Conservation (phyloP, 1,140 invertebrate species). For the Arion vulgaris region DNA sequence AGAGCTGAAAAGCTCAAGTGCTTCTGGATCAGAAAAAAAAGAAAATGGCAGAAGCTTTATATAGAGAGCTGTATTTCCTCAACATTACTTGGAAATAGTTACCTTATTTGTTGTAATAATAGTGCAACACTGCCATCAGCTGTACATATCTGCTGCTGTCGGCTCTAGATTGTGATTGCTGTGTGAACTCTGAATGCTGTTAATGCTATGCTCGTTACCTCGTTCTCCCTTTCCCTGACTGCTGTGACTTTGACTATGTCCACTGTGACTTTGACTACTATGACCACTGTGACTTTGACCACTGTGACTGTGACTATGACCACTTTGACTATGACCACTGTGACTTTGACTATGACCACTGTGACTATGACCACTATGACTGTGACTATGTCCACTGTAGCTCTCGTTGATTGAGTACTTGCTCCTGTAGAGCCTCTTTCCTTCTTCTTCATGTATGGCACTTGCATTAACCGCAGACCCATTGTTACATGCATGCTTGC, state of each 20-base stretch:
- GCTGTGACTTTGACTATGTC: slow-evolving; percentile 9
- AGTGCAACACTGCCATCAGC: slow-evolving; percentile 18
- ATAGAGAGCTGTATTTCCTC: too few relatives aligned
- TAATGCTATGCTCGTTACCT: background rate
- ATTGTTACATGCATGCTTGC: slow-evolving; percentile 10
- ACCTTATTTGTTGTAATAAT: too few relatives aligned
- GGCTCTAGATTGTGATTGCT: slow-evolving; percentile 37
- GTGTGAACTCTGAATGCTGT: slow-evolving; percentile 20
- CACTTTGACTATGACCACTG: slow-evolving; percentile 24
- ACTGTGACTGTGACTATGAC: slow-evolving; percentile 24
- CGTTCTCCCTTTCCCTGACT: slow-evolving; percentile 4
- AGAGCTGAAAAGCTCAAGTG: too few relatives aligned
- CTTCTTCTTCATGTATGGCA: background rate
- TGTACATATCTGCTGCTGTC: slow-evolving; percentile 42
- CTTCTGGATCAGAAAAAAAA: too few relatives aligned
- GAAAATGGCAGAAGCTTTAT: too few relatives aligned
- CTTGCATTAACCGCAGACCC: slow-evolving; percentile 10
- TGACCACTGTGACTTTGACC: slow-evolving; percentile 11
- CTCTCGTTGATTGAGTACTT: slow-evolving; percentile 27
- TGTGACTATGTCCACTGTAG: slow-evolving; percentile 27
- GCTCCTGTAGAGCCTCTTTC: slow-evolving; percentile 20
- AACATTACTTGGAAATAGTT: too few relatives aligned
- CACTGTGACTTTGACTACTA: slow-evolving; percentile 29
- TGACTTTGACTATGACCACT: slow-evolving; percentile 12
- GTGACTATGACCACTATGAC: slow-evolving; percentile 23